These are phyloP conservation scores for Amazona finschi DNA, from an alignment of 2,797 vertebrate species.

Conservation along the genomic window DNA sequence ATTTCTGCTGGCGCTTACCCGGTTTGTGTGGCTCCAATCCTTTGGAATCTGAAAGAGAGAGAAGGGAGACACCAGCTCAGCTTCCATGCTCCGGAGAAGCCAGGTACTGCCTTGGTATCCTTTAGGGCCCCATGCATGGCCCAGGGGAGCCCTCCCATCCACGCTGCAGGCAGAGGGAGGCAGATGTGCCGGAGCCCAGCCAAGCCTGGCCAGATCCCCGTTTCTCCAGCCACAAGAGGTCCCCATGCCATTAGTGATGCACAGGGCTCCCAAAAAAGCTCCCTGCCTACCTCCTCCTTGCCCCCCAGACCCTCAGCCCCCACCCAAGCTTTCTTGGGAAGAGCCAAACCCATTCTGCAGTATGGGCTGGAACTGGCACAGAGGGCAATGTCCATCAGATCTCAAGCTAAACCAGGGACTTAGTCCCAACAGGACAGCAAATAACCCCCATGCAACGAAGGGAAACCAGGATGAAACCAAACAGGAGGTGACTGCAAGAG, in stretches of 20 bases:
- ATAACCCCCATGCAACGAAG: neutral
- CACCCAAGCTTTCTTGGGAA: neutral
- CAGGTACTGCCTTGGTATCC: neutral
- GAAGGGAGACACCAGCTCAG: neutral
- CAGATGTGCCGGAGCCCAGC: neutral
- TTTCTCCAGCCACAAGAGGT: conserved; percentile 62
- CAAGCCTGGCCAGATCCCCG: neutral
- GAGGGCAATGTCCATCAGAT: fast-evolving
- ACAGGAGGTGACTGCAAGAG: neutral
- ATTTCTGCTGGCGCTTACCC: neutral
- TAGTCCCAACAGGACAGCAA: neutral
- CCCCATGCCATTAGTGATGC: neutral
- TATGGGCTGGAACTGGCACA: fast-evolving
- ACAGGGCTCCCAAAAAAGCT: neutral
- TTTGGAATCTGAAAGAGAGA: conserved; percentile 65
- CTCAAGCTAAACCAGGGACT: neutral
- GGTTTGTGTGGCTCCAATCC: conserved; percentile 67
- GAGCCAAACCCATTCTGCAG: neutral
- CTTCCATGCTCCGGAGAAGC: neutral
- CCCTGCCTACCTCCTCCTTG: neutral
- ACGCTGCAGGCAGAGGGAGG: neutral
- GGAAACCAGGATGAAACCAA: neutral
- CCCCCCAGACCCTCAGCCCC: neutral
- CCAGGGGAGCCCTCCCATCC: neutral
- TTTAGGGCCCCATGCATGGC: fast-evolving